Evolutionary conservation across 2,113 vertebrate genomes (phyloP).

Genomic region (Junco hyemalis): DNA sequence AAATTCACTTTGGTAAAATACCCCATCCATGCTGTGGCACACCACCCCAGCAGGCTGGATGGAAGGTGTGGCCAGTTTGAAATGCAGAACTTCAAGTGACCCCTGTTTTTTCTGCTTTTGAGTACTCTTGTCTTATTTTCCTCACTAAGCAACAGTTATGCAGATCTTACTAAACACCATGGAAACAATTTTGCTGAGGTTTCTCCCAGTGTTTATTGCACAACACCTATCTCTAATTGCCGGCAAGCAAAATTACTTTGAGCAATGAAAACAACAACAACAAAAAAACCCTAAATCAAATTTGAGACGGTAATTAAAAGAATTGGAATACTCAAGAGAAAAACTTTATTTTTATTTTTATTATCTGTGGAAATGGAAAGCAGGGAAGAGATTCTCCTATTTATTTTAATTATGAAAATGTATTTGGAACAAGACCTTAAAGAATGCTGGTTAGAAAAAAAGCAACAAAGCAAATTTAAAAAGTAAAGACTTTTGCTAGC

Average conservation of each 20-base stretch:
- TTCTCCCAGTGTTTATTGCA: not conserved
- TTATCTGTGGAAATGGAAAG: not conserved
- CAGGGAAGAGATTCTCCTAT: not conserved
- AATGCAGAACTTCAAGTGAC: not conserved
- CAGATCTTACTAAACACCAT: not conserved
- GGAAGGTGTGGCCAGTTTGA: not conserved
- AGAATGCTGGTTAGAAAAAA: not conserved
- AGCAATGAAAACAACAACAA: not conserved
- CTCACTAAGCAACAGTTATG: not conserved
- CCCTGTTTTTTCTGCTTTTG: not conserved
- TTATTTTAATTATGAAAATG: conserved; percentile 27
- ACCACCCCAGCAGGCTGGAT: not conserved
- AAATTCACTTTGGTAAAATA: not conserved
- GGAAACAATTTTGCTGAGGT: conserved; percentile 41
- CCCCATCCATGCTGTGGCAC: not conserved
- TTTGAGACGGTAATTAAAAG: conserved; percentile 27
- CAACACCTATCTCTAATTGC: not conserved
- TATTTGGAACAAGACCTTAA: not conserved
- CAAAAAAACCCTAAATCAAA: not conserved
- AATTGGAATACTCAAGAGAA: not conserved
- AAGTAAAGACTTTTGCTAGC: not conserved
- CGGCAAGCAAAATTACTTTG: conserved; percentile 2
- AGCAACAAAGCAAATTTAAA: not conserved
- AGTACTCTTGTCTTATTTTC: not conserved
- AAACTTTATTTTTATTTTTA: not conserved